Evolutionary conservation across 2,797 vertebrate genomes (phyloP), one percentile per base, ranked within the genome.

Genomic region (Gymnodraco acuticeps): DNA sequence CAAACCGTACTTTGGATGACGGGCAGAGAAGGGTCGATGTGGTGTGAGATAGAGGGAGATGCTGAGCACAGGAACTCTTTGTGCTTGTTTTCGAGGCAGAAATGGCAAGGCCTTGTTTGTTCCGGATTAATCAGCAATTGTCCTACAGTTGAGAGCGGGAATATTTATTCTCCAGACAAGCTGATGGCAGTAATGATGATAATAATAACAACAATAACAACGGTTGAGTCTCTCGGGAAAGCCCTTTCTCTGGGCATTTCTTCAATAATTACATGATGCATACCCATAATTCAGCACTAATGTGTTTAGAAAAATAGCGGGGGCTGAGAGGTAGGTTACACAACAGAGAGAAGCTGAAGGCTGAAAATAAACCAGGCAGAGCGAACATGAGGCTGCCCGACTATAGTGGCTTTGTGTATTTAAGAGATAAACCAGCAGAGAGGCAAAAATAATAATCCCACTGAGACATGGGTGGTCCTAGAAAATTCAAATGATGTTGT

Each of bases 161-260:
- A 87, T 89, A 93, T 92, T 92, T 92, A 89, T 90, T 89, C 87
- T 74, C 81, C 89, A 86, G 85, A 83, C 83, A 83, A 72, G 77
- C 82, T 79, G 89, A 88, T 85, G 87, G 81, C 82, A 31, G 85
- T 91, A 90, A 90, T 85, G 89, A 92, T 90, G 88, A 88, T 94
- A 83, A 93, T 91, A 90, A 92, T 87, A 92, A 90, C 70, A 84
- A 81, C 75, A 92, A 85, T 91, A 92, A 92, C 85, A 92, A 87
- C 83, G 70, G 86, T 75, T 63, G 61, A 73, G 81, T 90, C 93
- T 85, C 90, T 71, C 45, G 90, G 85, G 92, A 85, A 55, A 68
- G 68, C 64, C 73, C 84, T 88, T 90, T 90, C 91, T 89, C 78
- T 78, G 83, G 81, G 82, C 76, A 87, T 88, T 90, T 86, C 84